Conservation (phyloP, 2,113 vertebrate species). For the Columba janthina region DNA sequence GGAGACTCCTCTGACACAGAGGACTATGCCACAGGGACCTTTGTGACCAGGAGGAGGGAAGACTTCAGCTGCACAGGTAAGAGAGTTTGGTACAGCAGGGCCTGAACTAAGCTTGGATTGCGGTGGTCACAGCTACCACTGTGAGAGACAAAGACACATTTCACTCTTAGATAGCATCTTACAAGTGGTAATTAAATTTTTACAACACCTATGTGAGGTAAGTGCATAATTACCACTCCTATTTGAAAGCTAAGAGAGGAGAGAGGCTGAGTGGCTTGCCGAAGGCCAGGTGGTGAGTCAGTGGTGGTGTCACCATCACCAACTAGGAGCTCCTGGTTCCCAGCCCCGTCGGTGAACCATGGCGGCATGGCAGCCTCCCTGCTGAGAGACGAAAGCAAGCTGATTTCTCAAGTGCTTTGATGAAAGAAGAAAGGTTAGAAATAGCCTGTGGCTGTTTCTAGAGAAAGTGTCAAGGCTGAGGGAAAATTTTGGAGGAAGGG, state of each 20-base stretch:
- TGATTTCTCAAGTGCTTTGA: conserved; percentile 19
- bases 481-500: background rate
- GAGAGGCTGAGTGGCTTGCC: background rate
- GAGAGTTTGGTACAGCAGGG: background rate
- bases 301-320: background rate
- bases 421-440: conserved; percentile 30
- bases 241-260: background rate
- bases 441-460: conserved; percentile 9
- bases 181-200: conserved; percentile 1
- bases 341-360: background rate
- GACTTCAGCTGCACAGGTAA: background rate
- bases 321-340: background rate
- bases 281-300: background rate
- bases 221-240: background rate
- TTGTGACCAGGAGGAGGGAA: background rate
- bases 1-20: background rate
- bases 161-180: conserved; percentile 29
- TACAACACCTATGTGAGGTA: conserved; percentile 28
- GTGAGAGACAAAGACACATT: background rate
- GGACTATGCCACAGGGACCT: background rate
- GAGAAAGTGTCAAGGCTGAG: background rate
- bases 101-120: background rate
- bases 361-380: background rate
- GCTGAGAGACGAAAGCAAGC: background rate
- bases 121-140: background rate